A percentile compares a stretch with the other conserved stretches of the same genome.
Conservation (phyloP, 2,113 vertebrate genomes). For the Lophura nycthemera region DNA sequence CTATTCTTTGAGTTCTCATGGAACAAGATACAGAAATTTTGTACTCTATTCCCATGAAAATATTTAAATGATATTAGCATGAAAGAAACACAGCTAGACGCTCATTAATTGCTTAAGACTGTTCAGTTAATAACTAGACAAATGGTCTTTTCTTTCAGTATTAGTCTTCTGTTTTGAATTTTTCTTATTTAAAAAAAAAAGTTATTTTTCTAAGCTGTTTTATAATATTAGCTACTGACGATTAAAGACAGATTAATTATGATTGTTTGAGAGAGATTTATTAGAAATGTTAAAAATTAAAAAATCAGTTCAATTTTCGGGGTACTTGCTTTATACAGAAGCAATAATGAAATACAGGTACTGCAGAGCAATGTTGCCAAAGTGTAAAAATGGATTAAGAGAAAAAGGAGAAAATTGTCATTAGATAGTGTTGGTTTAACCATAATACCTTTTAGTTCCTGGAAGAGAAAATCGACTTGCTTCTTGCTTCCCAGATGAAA, state of each 20-base stretch:
- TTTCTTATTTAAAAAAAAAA: neutral
- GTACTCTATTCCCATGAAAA: neutral
- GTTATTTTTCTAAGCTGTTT: neutral
- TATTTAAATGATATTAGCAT: neutral
- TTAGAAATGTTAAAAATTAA: neutral
- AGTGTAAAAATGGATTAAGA: neutral
- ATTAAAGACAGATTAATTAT: neutral
- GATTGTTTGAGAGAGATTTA: neutral
- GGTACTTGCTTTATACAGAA: neutral
- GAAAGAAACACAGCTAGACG: neutral
- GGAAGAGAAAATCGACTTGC: neutral
- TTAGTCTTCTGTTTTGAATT: neutral
- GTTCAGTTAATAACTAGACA: neutral
- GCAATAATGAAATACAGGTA: neutral
- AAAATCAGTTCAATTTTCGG: neutral
- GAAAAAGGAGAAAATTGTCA: neutral
- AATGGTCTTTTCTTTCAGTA: neutral
- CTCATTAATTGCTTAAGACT: neutral
- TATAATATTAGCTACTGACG: neutral
- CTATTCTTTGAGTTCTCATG: neutral
- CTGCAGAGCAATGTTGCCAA: neutral
- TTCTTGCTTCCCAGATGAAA: neutral
- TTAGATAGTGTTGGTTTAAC: neutral
- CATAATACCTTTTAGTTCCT: neutral
- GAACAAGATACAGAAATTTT: neutral